phyloP scores from a whole-genome alignment of 1,140 invertebrate species.

The Eupristina koningsbergeri region DNA sequence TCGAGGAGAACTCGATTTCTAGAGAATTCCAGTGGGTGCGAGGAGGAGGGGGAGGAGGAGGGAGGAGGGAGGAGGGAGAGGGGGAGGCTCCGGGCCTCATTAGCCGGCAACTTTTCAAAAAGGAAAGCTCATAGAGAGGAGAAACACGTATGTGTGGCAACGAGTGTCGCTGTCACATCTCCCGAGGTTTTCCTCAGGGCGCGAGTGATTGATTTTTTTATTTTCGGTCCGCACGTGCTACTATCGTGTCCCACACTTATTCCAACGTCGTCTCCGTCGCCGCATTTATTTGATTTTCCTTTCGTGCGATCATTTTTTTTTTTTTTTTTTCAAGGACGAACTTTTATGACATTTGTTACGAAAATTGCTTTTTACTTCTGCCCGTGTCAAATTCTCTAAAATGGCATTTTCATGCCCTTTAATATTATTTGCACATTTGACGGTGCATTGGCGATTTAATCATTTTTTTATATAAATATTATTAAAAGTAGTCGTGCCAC shows the following conservation, averaged over 20 bases:
- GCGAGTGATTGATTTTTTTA: slow-evolving; percentile 44
- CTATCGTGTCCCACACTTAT: not conserved
- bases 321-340: too few relatives aligned
- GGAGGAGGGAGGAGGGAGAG: too few relatives aligned
- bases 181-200: slow-evolving; percentile 8
- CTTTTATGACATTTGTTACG: too few relatives aligned
- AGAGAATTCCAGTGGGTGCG: not conserved
- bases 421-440: too few relatives aligned
- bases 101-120: slow-evolving; percentile 39
- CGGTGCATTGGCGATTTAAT: too few relatives aligned
- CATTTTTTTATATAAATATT: too few relatives aligned
- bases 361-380: too few relatives aligned
- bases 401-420: too few relatives aligned
- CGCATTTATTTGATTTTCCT: not conserved
- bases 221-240: slow-evolving; percentile 24
- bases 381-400: too few relatives aligned
- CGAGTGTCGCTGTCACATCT: slow-evolving; percentile 32
- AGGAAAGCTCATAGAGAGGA: slow-evolving; percentile 36
- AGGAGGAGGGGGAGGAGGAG: too few relatives aligned
- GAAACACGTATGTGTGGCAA: slow-evolving; percentile 22
- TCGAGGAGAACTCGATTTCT: not conserved
- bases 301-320: not conserved
- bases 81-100: slow-evolving; percentile 9
- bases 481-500: too few relatives aligned
- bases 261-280: not conserved